A percentile compares a stretch with the other conserved stretches of the same genome.
Evolutionary conservation across 2,113 vertebrate genomes (phyloP).

Genomic region (Oreocharis arfaki): DNA sequence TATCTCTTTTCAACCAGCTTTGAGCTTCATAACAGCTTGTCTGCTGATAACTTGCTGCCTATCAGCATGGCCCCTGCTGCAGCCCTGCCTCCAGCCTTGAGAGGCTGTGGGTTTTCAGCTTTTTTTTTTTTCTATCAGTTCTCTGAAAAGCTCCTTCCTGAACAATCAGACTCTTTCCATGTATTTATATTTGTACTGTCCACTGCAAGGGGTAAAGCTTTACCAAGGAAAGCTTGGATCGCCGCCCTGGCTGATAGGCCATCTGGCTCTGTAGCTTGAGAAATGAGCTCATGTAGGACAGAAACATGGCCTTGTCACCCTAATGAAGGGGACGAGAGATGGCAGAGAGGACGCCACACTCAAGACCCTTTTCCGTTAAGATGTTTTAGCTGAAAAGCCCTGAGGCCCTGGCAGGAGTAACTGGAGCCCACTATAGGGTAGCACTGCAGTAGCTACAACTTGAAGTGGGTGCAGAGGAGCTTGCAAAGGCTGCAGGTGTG

Average conservation of each 20-base stretch:
- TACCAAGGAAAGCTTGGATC: constrained; percentile 10
- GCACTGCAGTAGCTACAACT: neutral
- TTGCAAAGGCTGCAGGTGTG: neutral
- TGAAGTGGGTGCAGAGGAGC: neutral
- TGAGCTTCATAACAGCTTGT: neutral
- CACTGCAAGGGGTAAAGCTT: constrained; percentile 36
- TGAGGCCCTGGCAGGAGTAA: neutral
- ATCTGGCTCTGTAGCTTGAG: constrained; percentile 54
- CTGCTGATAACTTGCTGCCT: constrained; percentile 11
- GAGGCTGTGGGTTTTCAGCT: neutral
- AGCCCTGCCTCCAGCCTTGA: neutral
- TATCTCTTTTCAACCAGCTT: neutral
- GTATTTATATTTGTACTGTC: constrained; percentile 49
- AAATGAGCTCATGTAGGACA: constrained; percentile 39
- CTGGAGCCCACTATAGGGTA: neutral
- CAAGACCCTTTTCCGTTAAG: neutral
- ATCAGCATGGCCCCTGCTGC: neutral
- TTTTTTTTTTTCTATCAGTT: neutral
- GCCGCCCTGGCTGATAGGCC: neutral
- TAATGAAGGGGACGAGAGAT: neutral
- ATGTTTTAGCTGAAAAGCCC: neutral
- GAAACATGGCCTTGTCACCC: neutral
- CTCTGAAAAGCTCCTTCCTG: constrained; percentile 34
- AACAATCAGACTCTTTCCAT: neutral
- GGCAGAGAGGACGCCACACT: neutral